Base-by-base conservation (phyloP, 2,113 vertebrate species). In the Trochalopteron elliotii region DNA sequence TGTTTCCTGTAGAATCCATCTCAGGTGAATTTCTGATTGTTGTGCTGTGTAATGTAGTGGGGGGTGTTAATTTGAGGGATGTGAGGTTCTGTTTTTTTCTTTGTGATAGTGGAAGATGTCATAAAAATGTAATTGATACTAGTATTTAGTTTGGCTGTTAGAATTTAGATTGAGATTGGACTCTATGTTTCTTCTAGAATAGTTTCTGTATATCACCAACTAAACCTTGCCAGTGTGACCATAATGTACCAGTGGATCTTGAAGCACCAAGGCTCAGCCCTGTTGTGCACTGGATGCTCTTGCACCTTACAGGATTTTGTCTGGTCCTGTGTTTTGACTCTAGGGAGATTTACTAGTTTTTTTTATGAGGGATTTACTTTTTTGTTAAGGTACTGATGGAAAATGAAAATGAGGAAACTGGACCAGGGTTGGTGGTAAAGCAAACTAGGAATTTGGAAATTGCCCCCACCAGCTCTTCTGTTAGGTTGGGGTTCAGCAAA, bases 1-100 rank as follows among this genome's bases (percentile, higher is more conserved):
- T 93, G 39, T 72, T 87, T 89, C 52, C 67, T 63, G 39, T 91
- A 60, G 57, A 76, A 93, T 96, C 49, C 53, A 56, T 94, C 25
- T 67, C 83, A 93, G 89, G 87, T 94, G 70, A 90, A 94, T 86
- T 91, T 96, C 93, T 68, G 87, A 60, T 87, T 92, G 30, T 90
- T 85, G 44, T 0, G 3, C 78, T 77, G 44, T 82, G 42, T 55
- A 84, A 82, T 35, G 30, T 47, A 90, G 53, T 0, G 0, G 25
- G 10, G 11, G 10, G 24, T 1, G 3, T 24, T 60, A n/a, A 60
- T 53, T 57, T 8, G 20, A 6, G 5, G 9, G 2, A 50, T 14
- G 27, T 25, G 31, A 21, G 39, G 25, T 82, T 83, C 33, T 57
- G 31, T 1, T 40, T 65, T 85, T 84, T 77, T 60, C 2, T 80